Evolutionary conservation across 2,797 vertebrate genomes (phyloP).

Genomic region (Brachyalestes nurse): DNA sequence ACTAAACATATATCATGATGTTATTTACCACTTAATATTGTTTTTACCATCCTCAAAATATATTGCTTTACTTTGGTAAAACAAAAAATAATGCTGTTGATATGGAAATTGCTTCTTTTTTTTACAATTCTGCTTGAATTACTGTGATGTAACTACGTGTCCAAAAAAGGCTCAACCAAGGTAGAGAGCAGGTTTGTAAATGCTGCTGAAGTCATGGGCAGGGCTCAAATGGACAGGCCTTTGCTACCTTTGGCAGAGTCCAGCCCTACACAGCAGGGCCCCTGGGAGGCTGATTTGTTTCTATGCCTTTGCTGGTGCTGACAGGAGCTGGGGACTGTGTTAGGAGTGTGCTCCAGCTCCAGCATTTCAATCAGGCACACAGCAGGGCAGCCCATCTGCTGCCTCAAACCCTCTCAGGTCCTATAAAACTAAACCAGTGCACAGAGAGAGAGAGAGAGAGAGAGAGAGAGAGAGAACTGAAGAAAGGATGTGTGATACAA

Average conservation of each 20-base stretch:
- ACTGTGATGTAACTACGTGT: background rate
- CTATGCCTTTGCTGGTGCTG: constrained; percentile 79
- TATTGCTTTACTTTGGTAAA: too few relatives aligned
- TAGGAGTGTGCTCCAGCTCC: constrained; percentile 94
- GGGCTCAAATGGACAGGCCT: constrained; percentile 32
- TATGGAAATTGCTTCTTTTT: background rate
- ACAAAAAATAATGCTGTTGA: background rate
- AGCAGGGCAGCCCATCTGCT: constrained; percentile 95
- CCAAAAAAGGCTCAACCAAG: constrained; percentile 13
- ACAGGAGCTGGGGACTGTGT: constrained; percentile 87
- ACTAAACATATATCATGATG: too few relatives aligned
- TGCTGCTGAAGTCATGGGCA: constrained; percentile 26
- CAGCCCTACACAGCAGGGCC: constrained; percentile 73
- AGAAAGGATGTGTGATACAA: background rate
- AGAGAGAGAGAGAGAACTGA: background rate
- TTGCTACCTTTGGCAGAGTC: constrained; percentile 49
- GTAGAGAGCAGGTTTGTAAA: constrained; percentile 3
- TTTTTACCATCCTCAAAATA: too few relatives aligned
- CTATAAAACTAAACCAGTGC: constrained; percentile 65
- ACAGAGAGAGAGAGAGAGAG: constrained; percentile 64
- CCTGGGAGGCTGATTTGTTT: constrained; percentile 93
- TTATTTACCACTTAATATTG: too few relatives aligned
- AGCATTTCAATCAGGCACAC: constrained; percentile 93
- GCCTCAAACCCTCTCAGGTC: constrained; percentile 79
- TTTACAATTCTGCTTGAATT: background rate